Conservation (phyloP, 2,888 invertebrate species). For the Neoitamus cyanurus region DNA sequence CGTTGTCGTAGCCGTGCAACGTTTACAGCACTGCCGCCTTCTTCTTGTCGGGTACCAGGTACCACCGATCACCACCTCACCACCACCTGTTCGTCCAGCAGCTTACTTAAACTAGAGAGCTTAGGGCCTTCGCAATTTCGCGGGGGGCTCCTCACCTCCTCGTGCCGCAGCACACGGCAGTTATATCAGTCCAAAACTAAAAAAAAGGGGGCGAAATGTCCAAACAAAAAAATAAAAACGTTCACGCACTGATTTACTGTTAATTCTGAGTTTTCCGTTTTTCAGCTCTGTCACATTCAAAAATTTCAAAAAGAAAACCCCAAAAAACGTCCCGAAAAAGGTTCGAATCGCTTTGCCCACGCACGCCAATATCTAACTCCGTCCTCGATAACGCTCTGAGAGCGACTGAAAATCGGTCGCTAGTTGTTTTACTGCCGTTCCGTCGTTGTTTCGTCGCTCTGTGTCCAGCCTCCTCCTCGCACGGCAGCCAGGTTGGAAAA, state of each 20-base stretch:
- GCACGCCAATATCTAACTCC: slow-evolving; percentile 13
- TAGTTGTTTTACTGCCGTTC: background rate
- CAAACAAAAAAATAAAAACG: slow-evolving; percentile 29
- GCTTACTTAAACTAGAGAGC: background rate
- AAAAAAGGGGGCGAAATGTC: background rate
- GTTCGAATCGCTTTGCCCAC: background rate
- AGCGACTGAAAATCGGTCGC: slow-evolving; percentile 29
- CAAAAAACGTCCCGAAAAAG: background rate
- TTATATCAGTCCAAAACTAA: background rate
- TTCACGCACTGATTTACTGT: background rate
- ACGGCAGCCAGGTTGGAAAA: background rate
- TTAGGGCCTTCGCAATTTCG: background rate
- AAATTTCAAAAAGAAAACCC: slow-evolving; percentile 18
- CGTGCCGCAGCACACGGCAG: background rate
- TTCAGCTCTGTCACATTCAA: background rate
- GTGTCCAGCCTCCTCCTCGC: background rate
- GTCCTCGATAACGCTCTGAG: slow-evolving; percentile 44
- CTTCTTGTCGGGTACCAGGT: background rate
- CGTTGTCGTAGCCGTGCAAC: slow-evolving; percentile 6
- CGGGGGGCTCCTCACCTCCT: background rate
- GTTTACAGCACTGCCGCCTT: background rate
- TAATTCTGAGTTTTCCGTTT: background rate
- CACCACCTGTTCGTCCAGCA: slow-evolving; percentile 30
- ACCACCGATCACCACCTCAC: slow-evolving; percentile 7
- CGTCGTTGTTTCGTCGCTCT: background rate